Base-by-base conservation (phyloP, 2,888 invertebrate species). In the Drosophila stalkeri region DNA sequence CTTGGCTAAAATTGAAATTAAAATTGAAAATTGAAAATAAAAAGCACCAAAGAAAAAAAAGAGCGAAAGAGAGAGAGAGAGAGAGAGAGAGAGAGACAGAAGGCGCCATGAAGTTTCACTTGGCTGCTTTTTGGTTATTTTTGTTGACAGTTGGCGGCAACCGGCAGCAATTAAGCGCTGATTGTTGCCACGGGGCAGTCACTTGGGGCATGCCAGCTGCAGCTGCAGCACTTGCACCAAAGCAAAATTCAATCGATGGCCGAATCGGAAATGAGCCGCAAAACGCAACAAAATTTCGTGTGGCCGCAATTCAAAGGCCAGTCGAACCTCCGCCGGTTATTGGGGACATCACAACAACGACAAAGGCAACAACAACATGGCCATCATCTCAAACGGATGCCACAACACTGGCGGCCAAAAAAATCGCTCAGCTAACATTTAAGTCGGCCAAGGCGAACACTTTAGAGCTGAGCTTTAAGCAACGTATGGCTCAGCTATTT, bases 121-220 rank as follows among this genome's bases (percentile, higher is more conserved):
- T 85, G 82, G 76, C 87, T 77, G 74, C 89, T 77, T 83, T 91
- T 86, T 90, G 91, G 89, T 82, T 91, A 80, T 82, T 92, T 81
- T 81, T 90, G 82, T 80, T 91, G 91, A 91, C 90, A 86, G 87
- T 91, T 86, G 82, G 90, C 73, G 82, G 77, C 74, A 75, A 86
- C 77, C 89, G 87, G 75, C 80, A 86, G 72, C 86, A 89, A 84
- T 90, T 91, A 73, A 78, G 80, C 72, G 35, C 69, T 68, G 81
- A 83, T 82, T 77, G 84, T 71, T 77, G 83, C 79, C 75, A 75
- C 71, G 60, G 77, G 61, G 64, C 33, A 16, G 71, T 64, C 69
- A 67, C 77, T 51, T 56, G 82, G 82, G 81, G 72, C 64, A 73
- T 72, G 60, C 65, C 79, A 68, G 47, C 61, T 66, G 70, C 69